phyloP scores from a whole-genome alignment of 2,888 invertebrate genomes.

The Xylota sylvarum region DNA sequence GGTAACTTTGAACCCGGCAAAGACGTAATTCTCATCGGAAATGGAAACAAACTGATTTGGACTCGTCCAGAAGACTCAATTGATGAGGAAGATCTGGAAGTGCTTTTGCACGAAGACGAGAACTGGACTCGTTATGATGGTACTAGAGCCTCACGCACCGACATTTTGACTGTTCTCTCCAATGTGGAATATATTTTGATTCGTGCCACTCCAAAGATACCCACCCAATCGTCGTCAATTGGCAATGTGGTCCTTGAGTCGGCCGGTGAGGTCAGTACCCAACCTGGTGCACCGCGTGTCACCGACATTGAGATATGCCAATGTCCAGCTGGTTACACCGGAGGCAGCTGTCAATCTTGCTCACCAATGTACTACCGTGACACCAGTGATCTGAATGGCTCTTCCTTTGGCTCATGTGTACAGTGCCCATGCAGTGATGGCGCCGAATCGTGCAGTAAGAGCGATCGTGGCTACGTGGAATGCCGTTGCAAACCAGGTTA shows the following conservation, averaged over 20 bases:
- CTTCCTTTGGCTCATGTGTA: conserved; percentile 84
- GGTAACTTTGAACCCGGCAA: conserved; percentile 88
- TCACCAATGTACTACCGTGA: conserved; percentile 90
- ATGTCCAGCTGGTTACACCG: conserved; percentile 93
- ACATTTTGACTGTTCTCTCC: conserved; percentile 93
- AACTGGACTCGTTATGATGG: conserved; percentile 89
- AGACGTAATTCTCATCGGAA: conserved; percentile 93
- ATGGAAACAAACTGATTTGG: conserved; percentile 92
- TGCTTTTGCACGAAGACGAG: conserved; percentile 88
- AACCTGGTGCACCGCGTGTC: conserved; percentile 88
- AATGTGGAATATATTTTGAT: conserved; percentile 93
- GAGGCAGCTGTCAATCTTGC: conserved; percentile 94
- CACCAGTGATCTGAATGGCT: conserved; percentile 83
- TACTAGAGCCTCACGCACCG: conserved; percentile 89
- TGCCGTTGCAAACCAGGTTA: conserved; percentile 91
- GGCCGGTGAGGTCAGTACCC: conserved; percentile 86
- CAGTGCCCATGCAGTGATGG: conserved; percentile 91
- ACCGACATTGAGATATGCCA: conserved; percentile 93
- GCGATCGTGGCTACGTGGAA: conserved; percentile 86
- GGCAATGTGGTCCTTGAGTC: conserved; percentile 95
- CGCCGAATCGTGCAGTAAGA: conserved; percentile 88
- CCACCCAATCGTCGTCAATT: conserved; percentile 86
- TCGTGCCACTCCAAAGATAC: conserved; percentile 90
- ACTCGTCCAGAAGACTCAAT: conserved; percentile 81
- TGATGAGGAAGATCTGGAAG: conserved; percentile 84